Conservation (phyloP, 1,140 invertebrate species). For the Sycophila sp. region DNA sequence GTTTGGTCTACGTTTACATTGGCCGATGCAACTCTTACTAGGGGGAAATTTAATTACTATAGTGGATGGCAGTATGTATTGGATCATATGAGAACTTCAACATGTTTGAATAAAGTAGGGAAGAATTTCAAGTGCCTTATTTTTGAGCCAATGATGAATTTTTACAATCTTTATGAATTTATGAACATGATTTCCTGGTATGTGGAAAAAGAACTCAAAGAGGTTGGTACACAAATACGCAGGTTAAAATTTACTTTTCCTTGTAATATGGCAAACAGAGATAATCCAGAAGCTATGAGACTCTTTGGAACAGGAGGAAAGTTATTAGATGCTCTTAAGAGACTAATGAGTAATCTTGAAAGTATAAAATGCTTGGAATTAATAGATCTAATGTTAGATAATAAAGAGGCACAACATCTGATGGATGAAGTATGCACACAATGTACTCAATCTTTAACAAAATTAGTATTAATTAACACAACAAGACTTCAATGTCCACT, state of each 20-base stretch:
- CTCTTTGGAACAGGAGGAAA: slow-evolving; percentile 83
- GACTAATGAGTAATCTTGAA: slow-evolving; percentile 76
- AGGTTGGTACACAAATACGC: slow-evolving; percentile 70
- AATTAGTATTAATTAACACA: slow-evolving; percentile 79
- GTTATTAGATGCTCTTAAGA: slow-evolving; percentile 74
- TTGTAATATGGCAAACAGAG: slow-evolving; percentile 75
- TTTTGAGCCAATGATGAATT: slow-evolving; percentile 81
- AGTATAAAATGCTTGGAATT: slow-evolving; percentile 76
- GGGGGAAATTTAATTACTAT: slow-evolving; percentile 83
- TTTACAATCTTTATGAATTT: slow-evolving; percentile 86
- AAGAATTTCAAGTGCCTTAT: slow-evolving; percentile 74
- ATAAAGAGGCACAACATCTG: slow-evolving; percentile 74
- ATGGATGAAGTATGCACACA: slow-evolving; percentile 79
- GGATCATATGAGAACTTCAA: slow-evolving; percentile 79
- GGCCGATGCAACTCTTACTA: slow-evolving; percentile 78
- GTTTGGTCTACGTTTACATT: slow-evolving; percentile 81
- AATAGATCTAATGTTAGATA: slow-evolving; percentile 81
- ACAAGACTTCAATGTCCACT: slow-evolving; percentile 80
- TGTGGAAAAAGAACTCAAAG: slow-evolving; percentile 64
- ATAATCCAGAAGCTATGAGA: slow-evolving; percentile 70
- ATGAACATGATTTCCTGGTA: slow-evolving; percentile 84
- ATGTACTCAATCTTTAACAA: slow-evolving; percentile 73
- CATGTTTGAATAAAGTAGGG: slow-evolving; percentile 78
- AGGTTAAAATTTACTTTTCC: slow-evolving; percentile 81
- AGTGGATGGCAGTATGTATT: slow-evolving; percentile 84